Evolutionary conservation across 35 echinoderm and acorn worm species (phyloP), one percentile per base, ranked within the genome.

Genomic region (Stichopus chloronotus): DNA sequence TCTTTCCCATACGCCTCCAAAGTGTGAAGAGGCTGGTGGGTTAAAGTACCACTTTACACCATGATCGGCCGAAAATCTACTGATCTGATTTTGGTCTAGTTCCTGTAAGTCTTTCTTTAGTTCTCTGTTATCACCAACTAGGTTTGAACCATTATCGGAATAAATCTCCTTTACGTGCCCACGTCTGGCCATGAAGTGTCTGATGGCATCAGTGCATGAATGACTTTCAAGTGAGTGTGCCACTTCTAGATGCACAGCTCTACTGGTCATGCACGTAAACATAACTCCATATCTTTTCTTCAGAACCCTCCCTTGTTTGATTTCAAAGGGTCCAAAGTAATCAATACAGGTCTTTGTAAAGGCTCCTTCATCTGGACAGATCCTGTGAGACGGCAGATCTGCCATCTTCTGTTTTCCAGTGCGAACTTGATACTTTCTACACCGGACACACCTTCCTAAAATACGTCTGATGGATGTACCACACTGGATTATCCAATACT

Each of bases 211-310:
- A 1, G 92, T 92, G 61, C 85, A 95, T 19, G 94, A 95, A 72
- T 92, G 80, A 20, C 71, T 91, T 13, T 96, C 95, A 5, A 96
- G 58, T 9, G 76, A 65, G 55, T 91, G 58, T 1, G 69, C 65
- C n/a, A 94, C 87, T 74, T 94, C 95, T 17, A 96, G 91, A 68
- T 96, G 90, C 53, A 96, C 81, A 4, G 95, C n/a, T n/a, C n/a
- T n/a, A n/a, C n/a, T n/a, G n/a, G n/a, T n/a, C n/a, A n/a, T n/a
- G n/a, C n/a, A n/a, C 79, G 95, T 96, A 52, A 94, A 92, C 43
- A 97, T 14, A 59, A 25, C 63, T 8, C 93, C 95, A 92, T 94
- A 94, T 71, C 95, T 88, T 25, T 94, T 96, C 5, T 82, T 68
- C 6, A 78, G 5, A 82, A 65, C 58, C 6, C 93, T 53, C 10